A percentile compares a stretch with the other conserved stretches of the same genome.
Conservation (phyloP, 1,140 invertebrate genomes). For the Brachionus sp. region DNA sequence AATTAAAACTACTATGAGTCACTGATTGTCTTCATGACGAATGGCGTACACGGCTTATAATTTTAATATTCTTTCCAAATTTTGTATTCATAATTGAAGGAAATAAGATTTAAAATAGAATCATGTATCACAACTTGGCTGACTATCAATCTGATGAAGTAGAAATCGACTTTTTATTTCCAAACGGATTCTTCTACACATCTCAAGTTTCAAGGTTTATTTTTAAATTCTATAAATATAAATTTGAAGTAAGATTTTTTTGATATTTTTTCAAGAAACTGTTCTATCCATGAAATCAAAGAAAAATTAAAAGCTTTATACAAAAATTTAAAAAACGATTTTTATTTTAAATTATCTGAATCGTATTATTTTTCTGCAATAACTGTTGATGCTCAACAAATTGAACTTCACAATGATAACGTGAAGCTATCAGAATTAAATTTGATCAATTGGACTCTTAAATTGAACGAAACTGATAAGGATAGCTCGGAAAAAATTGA, state of each 20-base stretch:
- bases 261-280: constrained; percentile 6
- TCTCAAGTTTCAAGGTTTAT: neutral
- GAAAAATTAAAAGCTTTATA: neutral
- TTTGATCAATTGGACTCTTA: constrained; percentile 1
- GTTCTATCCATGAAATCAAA: neutral
- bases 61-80: neutral
- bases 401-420: neutral
- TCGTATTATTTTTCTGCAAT: constrained; percentile 15
- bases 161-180: constrained; percentile 17
- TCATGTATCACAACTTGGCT: neutral
- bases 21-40: neutral
- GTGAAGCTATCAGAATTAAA: neutral
- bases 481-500: neutral
- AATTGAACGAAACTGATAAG: neutral
- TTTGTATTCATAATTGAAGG: neutral
- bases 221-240: neutral
- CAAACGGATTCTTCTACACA: constrained; percentile 6
- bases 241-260: neutral
- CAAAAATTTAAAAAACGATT: neutral
- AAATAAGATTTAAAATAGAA: neutral
- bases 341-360: constrained; percentile 15
- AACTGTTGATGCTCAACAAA: neutral
- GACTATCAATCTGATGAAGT: constrained; percentile 11
- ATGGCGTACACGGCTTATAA: neutral
- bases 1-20: neutral